Evolutionary conservation across 2,797 vertebrate genomes (phyloP), one percentile per base, ranked within the genome.

Genomic region (Chaunax sp.): DNA sequence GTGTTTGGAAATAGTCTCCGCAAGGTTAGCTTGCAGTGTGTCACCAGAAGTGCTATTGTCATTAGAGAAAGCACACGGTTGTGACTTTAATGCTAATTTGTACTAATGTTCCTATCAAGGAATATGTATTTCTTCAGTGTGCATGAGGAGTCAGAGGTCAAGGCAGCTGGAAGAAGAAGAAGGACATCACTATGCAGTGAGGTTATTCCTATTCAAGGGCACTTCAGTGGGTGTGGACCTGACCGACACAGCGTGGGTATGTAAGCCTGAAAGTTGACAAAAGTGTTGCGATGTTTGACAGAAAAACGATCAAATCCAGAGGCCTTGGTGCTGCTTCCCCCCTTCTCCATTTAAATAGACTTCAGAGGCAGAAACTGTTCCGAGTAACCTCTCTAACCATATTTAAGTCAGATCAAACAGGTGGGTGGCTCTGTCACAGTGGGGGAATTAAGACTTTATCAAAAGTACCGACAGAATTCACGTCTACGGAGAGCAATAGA

Each of bases 321-420:
- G 15, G 33, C 30, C 20, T 47, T 0, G 33, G 0, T 50, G 23
- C 22, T 7, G 47, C 15, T 41, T 20, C 35, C 12, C 25, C 25
- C 43, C 33, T 11, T 11, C 7, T 11, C 12, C n/a, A 10, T 53
- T 44, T 30, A 2, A 22, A 47, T 20, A 78, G 72, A 77, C 49
- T 62, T 78, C 81, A 82, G 38, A 78, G 81, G 64, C 78, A 62
- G 53, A 62, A 64, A 66, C 75, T 91, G 84, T 69, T 89, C 52
- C 20, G 5, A 55, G 73, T 78, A 56, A 2, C n/a, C 63, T 19
- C 52, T 56, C 51, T 59, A 55, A 35, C 35, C 56, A 8, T 63
- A 64, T 62, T 86, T 82, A 70, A 84, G 84, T 78, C 74, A 37
- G 66, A 82, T 81, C 66, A 80, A 82, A 78, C 72, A 64, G 74